Conservation (phyloP, 2,888 invertebrate species). For the Heliconius charithonia region DNA sequence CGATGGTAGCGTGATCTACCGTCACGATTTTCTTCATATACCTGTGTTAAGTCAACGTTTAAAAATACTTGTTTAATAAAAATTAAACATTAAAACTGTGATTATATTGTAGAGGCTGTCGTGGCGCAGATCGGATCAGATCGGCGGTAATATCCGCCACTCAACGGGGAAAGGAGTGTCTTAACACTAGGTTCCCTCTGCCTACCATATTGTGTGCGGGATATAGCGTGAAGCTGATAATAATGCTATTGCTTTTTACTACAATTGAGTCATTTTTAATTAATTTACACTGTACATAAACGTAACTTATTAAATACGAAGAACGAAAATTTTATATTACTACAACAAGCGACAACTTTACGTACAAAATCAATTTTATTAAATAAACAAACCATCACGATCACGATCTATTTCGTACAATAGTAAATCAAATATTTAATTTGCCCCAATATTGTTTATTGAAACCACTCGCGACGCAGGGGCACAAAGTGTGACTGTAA, state of each 20-base stretch:
- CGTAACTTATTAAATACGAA: too few species aligned
- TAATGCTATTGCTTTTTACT: neutral
- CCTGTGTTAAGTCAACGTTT: neutral
- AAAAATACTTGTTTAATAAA: neutral
- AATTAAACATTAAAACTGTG: neutral
- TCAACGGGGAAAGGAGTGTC: too few species aligned
- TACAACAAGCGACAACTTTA: neutral
- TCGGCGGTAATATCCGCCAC: too few species aligned
- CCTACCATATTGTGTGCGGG: too few species aligned
- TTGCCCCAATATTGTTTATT: neutral
- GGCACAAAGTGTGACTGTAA: too few species aligned
- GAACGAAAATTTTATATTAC: neutral
- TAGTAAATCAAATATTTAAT: conserved; percentile 16
- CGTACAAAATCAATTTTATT: neutral
- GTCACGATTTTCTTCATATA: neutral
- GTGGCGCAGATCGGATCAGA: too few species aligned
- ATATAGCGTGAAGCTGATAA: too few species aligned
- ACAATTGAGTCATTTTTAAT: neutral
- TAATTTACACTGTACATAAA: too few species aligned
- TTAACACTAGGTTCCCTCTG: too few species aligned
- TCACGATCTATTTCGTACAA: conserved; percentile 3
- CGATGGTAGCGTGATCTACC: neutral
- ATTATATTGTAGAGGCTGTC: too few species aligned
- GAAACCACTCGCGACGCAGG: too few species aligned
- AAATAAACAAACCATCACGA: neutral